Evolutionary conservation across 2,113 vertebrate species (phyloP), one percentile per base, ranked within the genome.

Genomic region (Sylvilagus bachmani): DNA sequence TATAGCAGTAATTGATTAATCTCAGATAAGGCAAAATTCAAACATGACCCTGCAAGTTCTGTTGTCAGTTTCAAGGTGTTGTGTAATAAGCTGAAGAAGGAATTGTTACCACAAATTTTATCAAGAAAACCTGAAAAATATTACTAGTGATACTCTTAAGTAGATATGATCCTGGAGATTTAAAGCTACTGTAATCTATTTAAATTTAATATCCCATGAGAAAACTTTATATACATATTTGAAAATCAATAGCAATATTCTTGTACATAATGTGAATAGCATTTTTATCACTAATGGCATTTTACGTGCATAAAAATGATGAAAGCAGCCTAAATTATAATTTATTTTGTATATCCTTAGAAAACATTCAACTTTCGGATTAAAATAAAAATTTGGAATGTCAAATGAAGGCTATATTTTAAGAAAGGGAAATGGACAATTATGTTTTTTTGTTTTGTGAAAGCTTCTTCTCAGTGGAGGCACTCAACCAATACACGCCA

Each of bases 301-400:
- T 91, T 73, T 58, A 73, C 67, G 25, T 44, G 9, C 83, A 69
- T 31, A 73, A 82, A 86, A 64, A 70, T n/a, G 19, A 83, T 81
- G 49, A 91, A 2, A 67, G 78, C 24, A 71, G 66, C 5, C 21
- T 62, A 90, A 83, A 44, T 90, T 51, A 82, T 78, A 17, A 80
- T 55, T 90, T 84, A 16, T 6, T 61, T 49, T 82, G 9, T 62
- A 77, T 8, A 10, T 55, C 14, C 11, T 92, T 82, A 25, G n/a
- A 89, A 97, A 92, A 77, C 0, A 90, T 9, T 73, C 84, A 89
- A 49, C 24, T 69, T 81, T 36, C 84, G 9, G 13, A 90, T 17
- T 85, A 31, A 93, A 91, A 67, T 29, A 36, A 90, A n/a, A 95
- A n/a, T 74, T n/a, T 64, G 19, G 82, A 67, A 64, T 91, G 82